Percentiles rank a stretch among this genome's conserved stretches.
Evolutionary conservation across 2,888 invertebrate species (phyloP).

Genomic region (Geophilus truncorum): DNA sequence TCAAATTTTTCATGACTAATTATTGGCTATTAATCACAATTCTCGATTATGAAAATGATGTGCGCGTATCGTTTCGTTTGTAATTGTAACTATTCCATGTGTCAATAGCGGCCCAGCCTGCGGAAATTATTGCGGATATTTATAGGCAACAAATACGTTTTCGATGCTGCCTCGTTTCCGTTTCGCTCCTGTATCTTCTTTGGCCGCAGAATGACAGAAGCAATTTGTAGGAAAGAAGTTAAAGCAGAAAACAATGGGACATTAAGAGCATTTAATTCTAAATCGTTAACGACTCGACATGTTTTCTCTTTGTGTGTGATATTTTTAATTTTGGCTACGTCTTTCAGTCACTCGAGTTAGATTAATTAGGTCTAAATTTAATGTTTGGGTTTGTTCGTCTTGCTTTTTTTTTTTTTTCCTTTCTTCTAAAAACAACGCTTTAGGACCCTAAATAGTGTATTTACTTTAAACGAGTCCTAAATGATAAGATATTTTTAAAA

Average conservation of each 20-base stretch:
- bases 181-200: neutral
- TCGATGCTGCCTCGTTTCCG: neutral
- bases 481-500: neutral
- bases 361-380: neutral
- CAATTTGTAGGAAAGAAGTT: neutral
- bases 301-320: neutral
- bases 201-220: neutral
- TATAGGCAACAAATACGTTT: neutral
- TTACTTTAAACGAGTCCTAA: too few relatives aligned
- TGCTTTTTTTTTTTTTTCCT: neutral
- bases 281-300: neutral
- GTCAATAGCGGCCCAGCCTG: neutral
- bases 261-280: too few relatives aligned
- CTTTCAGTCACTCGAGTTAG: neutral
- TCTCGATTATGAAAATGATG: neutral
- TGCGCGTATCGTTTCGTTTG: neutral
- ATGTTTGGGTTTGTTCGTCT: neutral
- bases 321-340: neutral
- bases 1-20: constrained; percentile 14
- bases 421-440: neutral
- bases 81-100: neutral
- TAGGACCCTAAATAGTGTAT: neutral
- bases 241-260: neutral
- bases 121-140: neutral
- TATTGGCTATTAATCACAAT: constrained; percentile 9